Evolutionary conservation across 2,888 invertebrate genomes (phyloP), one percentile per base, ranked within the genome.

Genomic region (Heteromyza rotundicornis): DNA sequence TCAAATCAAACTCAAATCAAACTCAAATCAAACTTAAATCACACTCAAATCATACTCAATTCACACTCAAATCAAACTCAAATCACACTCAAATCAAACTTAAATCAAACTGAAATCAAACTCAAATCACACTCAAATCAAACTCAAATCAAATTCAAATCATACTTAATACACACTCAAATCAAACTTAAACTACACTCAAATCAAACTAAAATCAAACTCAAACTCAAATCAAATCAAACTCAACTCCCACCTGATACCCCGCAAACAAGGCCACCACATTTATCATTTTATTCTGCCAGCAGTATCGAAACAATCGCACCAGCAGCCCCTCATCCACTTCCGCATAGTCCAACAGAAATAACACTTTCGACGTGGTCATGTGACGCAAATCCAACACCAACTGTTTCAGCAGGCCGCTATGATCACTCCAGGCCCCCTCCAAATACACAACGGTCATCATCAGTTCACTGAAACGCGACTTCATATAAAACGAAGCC

Each of bases 261-360:
- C 77, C 66, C 0, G 57, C 62, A 51, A 76, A 69, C 1, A 80
- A 2, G 0, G 71, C 77, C 2, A 71, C 51, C 1, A 73, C 76
- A 70, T 80, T 79, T 3, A 78, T 63, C 22, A 81, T 53, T 23
- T 69, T 72, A 47, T 67, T 58, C 36, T 47, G 53, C 74, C 77
- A 74, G 64, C 78, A 77, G 17, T 62, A 60, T 0, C 23, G n/a
- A 40, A 81, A 79, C 2, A 77, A 60, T 14, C 68, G 35, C 10
- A 62, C 50, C 1, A 72, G 47, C 51, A 74, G 36, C 1, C 2
- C 14, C 7, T 60, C 59, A 36, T 67, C 56, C 2, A 51, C 57
- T 17, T 59, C 57, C 1, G 40, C 59, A 24, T 64, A 50, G 23
- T 70, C 65, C 49, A 77, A 20, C 10, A 79, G 27, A 57, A 80